Conservation (phyloP, 2,888 invertebrate species). For the Gymnosoma rotundatum region DNA sequence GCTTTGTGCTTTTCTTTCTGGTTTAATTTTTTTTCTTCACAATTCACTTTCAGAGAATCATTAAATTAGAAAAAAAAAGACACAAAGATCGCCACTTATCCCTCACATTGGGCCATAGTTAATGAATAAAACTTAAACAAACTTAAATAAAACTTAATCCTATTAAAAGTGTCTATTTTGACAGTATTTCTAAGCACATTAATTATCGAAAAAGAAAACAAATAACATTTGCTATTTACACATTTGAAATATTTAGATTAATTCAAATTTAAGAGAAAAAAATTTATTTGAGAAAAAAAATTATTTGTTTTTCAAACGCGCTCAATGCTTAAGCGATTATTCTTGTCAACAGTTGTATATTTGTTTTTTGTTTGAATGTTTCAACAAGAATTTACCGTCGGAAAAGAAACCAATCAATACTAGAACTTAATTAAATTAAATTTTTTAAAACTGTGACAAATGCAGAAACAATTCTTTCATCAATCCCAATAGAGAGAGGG, state of each 20-base stretch:
- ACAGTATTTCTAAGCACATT: constrained; percentile 1
- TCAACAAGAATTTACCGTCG: no score
- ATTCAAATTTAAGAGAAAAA: no score
- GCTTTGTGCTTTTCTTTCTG: neutral
- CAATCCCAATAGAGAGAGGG: no score
- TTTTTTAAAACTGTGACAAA: no score
- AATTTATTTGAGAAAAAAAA: no score
- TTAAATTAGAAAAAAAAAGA: neutral
- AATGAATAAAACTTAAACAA: constrained; percentile 43
- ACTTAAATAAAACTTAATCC: constrained; percentile 43
- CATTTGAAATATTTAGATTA: neutral
- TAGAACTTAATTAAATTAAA: no score
- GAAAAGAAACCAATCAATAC: no score
- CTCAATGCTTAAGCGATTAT: no score
- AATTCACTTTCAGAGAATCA: neutral
- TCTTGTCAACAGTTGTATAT: no score
- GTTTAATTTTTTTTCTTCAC: neutral
- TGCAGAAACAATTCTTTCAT: no score
- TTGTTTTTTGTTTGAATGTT: no score
- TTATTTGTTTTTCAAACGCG: no score
- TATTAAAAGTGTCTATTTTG: constrained; percentile 14
- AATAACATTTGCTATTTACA: neutral
- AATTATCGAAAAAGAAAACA: neutral
- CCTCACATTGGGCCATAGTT: constrained; percentile 24
- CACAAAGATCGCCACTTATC: constrained; percentile 11